Base-by-base conservation (phyloP, 2,797 vertebrate species). In the Nannoperca australis region DNA sequence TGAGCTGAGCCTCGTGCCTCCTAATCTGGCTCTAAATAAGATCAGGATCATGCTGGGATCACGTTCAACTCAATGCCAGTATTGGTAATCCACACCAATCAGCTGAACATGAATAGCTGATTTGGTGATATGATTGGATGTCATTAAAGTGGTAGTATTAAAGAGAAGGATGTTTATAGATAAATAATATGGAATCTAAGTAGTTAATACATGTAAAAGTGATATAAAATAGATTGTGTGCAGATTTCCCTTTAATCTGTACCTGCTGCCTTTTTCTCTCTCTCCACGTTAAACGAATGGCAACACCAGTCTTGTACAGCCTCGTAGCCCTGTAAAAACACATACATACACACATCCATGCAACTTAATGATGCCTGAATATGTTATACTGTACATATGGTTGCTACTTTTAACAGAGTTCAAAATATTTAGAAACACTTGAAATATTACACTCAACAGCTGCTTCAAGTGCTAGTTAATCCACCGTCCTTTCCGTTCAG, bases 11-110 rank as follows among this genome's bases (percentile, higher is more conserved):
- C 79, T 59, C 6, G 17, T 82, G 87, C 78, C 69, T 78, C 89
- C 91, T 94, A 90, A 94, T 94, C 93, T 90, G 76, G 61, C 68
- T 82, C 81, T 78, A 88, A 93, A 92, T 93, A 85, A 91, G 89
- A 91, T 91, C 89, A 88, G 84, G 82, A 91, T 89, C 90, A 90
- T 86, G 88, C 82, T 78, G 77, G 78, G 85, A 90, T 93, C 87
- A 77, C 85, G 72, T 89, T 90, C 87, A 85, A 78, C 76, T 88
- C 88, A 73, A 59, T 63, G 76, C 76, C 81, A 78, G 81, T 87
- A 87, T 79, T 47, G 75, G 76, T 92, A 94, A 94, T 92, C 91
- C 82, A 79, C 68, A 51, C 67, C 58, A 67, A 77, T 82, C 82
- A 82, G 79, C 76, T 70, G 58, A 85, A 70, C 47, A 68, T 36